Conservation (phyloP, 2,888 invertebrate species). For the Galeopsomyia nigrocyanea region DNA sequence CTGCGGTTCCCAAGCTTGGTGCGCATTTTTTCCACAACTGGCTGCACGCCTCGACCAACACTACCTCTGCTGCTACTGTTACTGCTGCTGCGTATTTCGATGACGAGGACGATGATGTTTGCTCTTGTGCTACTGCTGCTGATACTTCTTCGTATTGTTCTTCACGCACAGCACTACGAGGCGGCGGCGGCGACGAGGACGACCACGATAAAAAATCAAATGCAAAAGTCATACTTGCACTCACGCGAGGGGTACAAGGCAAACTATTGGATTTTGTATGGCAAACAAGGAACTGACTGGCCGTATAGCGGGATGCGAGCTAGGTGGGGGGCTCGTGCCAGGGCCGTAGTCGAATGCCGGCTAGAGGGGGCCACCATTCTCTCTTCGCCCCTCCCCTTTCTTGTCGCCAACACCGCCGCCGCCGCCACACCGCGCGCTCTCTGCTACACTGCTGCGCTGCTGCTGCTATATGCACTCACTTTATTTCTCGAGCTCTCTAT, state of each 20-base stretch:
- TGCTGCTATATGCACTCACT: conserved; percentile 3
- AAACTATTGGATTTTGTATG: conserved; percentile 69
- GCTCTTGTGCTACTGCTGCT: conserved; percentile 12
- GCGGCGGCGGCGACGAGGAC: conserved; percentile 53
- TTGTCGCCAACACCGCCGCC: conserved; percentile 5
- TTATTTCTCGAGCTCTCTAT: conserved; percentile 15
- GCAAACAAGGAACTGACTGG: conserved; percentile 69
- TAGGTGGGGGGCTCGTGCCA: conserved; percentile 55
- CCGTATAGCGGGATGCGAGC: conserved; percentile 60
- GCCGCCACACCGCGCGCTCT: too few species aligned
- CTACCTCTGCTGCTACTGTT: conserved; percentile 42
- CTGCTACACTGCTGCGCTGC: too few species aligned
- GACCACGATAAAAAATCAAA: conserved; percentile 52
- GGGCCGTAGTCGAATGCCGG: conserved; percentile 56
- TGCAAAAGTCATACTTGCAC: conserved; percentile 61
- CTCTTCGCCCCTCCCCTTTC: not conserved
- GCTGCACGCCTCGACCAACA: conserved; percentile 40
- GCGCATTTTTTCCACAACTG: too few species aligned
- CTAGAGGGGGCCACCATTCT: conserved; percentile 15
- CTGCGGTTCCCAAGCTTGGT: not conserved
- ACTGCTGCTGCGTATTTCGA: conserved; percentile 35
- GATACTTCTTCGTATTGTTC: too few species aligned
- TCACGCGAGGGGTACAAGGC: conserved; percentile 65
- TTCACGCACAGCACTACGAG: conserved; percentile 31
- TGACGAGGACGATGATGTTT: conserved; percentile 27